A percentile compares a stretch with the other conserved stretches of the same genome.
Evolutionary conservation across 2,113 vertebrate genomes (phyloP).

Genomic region (Ptilorrhoa leucosticta): DNA sequence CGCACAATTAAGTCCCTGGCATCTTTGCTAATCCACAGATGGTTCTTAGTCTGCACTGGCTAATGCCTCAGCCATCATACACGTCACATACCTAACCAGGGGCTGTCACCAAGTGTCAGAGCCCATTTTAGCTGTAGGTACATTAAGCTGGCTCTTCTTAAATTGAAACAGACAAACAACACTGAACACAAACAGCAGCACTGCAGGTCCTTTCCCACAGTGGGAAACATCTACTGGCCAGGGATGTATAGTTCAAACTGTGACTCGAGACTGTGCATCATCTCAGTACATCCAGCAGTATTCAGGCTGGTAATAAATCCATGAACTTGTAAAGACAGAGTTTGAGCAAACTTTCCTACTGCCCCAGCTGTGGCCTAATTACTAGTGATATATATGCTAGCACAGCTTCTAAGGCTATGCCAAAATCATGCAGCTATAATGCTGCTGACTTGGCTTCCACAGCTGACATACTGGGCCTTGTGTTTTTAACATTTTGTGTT

Average conservation of each 20-base stretch:
- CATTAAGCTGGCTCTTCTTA: neutral
- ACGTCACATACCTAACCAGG: neutral
- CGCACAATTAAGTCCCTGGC: constrained; percentile 28
- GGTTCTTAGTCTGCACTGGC: neutral
- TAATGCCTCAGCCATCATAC: neutral
- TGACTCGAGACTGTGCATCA: neutral
- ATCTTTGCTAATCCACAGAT: constrained; percentile 16
- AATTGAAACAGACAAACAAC: neutral
- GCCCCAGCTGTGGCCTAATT: neutral
- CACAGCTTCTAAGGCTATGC: neutral
- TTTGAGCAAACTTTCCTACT: neutral
- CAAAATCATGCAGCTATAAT: neutral
- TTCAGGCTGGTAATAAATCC: neutral
- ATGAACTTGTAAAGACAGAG: neutral
- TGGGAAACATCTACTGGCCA: neutral
- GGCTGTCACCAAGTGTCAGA: neutral
- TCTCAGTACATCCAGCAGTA: neutral
- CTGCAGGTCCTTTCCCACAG: neutral
- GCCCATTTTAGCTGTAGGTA: neutral
- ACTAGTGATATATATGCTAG: neutral
- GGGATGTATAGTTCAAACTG: neutral
- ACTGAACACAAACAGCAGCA: neutral
- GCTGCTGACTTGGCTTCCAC: neutral
- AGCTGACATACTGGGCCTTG: neutral
- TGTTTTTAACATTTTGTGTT: neutral